Conservation (phyloP, 1,140 invertebrate genomes). For the Euwallacea similis region DNA sequence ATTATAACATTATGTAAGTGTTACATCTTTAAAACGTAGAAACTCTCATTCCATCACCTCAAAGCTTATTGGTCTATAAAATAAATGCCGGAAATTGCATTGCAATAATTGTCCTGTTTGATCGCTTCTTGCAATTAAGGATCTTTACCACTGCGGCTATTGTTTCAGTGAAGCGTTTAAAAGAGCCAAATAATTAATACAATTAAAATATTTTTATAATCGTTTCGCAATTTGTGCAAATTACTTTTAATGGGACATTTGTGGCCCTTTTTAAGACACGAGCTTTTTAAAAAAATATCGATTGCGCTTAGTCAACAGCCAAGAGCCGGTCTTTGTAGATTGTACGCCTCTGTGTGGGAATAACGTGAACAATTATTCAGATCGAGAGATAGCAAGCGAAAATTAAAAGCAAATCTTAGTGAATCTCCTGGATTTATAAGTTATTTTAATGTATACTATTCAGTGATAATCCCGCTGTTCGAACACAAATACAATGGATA, state of each 20-base stretch:
- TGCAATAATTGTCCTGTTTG: no score
- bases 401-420: slow-evolving; percentile 1
- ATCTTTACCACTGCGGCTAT: background rate
- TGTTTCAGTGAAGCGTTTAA: slow-evolving; percentile 6
- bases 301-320: no score
- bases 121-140: no score
- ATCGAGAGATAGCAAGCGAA: background rate
- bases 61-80: no score
- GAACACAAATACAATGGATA: slow-evolving; percentile 4
- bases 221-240: slow-evolving; percentile 1
- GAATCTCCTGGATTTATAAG: background rate
- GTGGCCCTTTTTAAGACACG: background rate
- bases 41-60: no score
- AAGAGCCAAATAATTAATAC: background rate
- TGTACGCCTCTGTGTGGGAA: no score
- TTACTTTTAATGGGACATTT: background rate
- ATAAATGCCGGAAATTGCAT: no score
- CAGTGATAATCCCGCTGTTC: slow-evolving; percentile 1
- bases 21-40: no score
- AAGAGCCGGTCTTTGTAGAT: no score
- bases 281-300: no score
- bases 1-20: no score
- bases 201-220: slow-evolving; percentile 7
- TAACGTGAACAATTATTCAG: no score
- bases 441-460: background rate